Conservation (phyloP, 2,113 vertebrate genomes). For the Anguilla japonica region DNA sequence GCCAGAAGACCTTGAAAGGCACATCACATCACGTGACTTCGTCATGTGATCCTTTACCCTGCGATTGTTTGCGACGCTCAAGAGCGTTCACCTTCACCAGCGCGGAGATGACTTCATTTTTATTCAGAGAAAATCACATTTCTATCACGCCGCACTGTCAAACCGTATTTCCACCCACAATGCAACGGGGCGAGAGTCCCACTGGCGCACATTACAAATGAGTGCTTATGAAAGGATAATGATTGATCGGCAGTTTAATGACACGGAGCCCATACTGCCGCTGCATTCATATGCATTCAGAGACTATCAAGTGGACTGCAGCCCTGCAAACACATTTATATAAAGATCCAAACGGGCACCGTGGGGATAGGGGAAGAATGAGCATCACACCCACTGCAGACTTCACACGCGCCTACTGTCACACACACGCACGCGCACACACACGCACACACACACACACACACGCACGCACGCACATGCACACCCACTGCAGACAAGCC, state of each 20-base stretch:
- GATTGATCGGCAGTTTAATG: background rate
- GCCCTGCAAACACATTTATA: background rate
- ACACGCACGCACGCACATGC: background rate
- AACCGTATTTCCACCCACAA: background rate
- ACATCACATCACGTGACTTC: background rate
- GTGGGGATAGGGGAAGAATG: background rate
- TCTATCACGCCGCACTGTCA: background rate
- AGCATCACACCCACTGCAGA: background rate
- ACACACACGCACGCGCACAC: background rate
- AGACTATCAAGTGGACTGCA: background rate
- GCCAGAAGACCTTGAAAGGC: background rate
- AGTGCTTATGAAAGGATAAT: conserved; percentile 4
- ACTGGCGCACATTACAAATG: background rate
- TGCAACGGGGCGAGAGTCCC: background rate
- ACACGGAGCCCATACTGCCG: background rate
- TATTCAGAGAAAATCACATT: background rate
- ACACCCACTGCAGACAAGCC: no score
- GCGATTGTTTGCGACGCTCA: background rate
- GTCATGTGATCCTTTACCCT: background rate
- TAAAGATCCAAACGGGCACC: background rate
- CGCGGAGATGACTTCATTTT: background rate
- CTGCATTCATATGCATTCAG: background rate
- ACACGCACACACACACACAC: background rate
- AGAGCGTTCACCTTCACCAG: background rate
- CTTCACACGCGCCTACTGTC: background rate